phyloP scores from a whole-genome alignment of 2,888 invertebrate genomes.

The Bugulina stolonifera region DNA sequence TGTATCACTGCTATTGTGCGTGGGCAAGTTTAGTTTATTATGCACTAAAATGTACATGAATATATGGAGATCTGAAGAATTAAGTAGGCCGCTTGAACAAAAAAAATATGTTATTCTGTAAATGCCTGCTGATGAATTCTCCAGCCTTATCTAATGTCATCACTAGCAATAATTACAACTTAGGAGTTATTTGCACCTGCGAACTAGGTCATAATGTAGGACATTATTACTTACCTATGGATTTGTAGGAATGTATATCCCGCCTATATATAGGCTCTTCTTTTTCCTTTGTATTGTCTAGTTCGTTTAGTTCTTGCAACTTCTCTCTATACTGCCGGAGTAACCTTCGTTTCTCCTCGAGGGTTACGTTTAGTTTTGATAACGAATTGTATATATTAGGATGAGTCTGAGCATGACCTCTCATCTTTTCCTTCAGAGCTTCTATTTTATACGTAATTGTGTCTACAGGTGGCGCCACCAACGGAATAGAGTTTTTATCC shows the following conservation, averaged over 20 bases:
- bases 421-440: not conserved
- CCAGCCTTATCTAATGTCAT: too few species aligned
- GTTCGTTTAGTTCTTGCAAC: not conserved
- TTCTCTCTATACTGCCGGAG: not conserved
- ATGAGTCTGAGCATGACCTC: not conserved
- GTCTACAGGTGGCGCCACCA: not conserved
- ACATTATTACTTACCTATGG: too few species aligned
- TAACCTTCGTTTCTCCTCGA: not conserved
- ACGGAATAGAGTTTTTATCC: not conserved
- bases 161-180: too few species aligned
- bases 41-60: too few species aligned
- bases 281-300: not conserved
- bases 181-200: too few species aligned
- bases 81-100: too few species aligned
- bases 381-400: conserved; percentile 6
- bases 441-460: not conserved
- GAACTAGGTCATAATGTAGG: too few species aligned
- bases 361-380: not conserved
- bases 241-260: conserved; percentile 1
- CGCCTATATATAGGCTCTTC: not conserved
- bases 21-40: too few species aligned
- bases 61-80: too few species aligned
- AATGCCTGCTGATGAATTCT: too few species aligned
- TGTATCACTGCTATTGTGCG: too few species aligned
- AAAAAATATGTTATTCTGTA: too few species aligned